Percentiles rank a stretch among this genome's conserved stretches.
Evolutionary conservation across 92 coral and sea anemone genomes (phyloP).

Genomic region (Bergia sp.): DNA sequence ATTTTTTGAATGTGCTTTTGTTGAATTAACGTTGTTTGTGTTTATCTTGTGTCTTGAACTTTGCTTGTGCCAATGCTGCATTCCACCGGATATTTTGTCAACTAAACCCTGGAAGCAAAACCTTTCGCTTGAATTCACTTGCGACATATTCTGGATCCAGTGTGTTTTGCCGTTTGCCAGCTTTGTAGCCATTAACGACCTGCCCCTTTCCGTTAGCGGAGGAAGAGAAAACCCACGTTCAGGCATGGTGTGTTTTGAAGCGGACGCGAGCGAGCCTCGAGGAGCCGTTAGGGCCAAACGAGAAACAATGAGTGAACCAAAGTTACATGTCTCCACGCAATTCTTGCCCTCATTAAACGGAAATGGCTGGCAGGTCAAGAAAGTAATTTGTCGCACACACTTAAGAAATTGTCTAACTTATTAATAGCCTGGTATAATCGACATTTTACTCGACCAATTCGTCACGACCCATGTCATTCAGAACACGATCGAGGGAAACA

Average conservation of each 20-base stretch:
- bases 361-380: too few species aligned
- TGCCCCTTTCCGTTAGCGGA: not conserved
- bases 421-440: not conserved
- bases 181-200: not conserved
- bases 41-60: conserved; percentile 3
- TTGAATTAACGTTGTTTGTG: conserved; percentile 58
- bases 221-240: conserved; percentile 3
- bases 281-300: not conserved
- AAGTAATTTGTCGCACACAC: not conserved
- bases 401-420: not conserved
- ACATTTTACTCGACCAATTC: not conserved
- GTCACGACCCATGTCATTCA: not conserved
- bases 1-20: conserved; percentile 38
- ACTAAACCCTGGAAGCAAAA: conserved; percentile 48
- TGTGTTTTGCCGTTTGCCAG: conserved; percentile 25
- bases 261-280: too few species aligned
- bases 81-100: conserved; percentile 71
- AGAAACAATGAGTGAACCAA: not conserved
- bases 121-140: conserved; percentile 62
- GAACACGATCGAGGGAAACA: not conserved
- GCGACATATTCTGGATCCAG: conserved; percentile 71
- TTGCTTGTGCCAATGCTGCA: conserved; percentile 81
- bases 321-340: not conserved
- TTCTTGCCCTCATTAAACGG: not conserved
- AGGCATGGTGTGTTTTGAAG: conserved; percentile 3